Evolutionary conservation across 2,888 invertebrate genomes (phyloP).

Genomic region (Meteorus cinctellus): DNA sequence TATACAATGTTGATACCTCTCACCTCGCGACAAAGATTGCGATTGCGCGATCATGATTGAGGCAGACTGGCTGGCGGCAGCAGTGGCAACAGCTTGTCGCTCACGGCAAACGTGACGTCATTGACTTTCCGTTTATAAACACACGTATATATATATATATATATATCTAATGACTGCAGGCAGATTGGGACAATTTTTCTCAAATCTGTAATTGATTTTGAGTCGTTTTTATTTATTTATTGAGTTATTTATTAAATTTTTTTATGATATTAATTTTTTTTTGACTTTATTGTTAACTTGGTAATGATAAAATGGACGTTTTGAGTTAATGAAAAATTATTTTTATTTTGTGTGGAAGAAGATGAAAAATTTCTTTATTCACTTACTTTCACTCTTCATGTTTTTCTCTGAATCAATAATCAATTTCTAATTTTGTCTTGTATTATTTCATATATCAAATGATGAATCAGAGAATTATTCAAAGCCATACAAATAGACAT

Average conservation of each 20-base stretch:
- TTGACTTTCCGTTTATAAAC: constrained; percentile 47
- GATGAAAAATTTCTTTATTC: not conserved
- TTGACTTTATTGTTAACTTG: no score
- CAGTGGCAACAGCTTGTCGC: constrained; percentile 53
- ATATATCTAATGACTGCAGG: not conserved
- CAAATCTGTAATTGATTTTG: no score
- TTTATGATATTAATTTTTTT: no score
- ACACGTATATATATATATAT: not conserved
- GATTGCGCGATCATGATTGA: constrained; percentile 53
- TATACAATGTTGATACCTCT: constrained; percentile 20
- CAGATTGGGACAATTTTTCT: not conserved
- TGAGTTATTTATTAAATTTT: no score
- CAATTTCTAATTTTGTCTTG: not conserved
- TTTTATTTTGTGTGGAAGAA: no score
- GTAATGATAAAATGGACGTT: no score
- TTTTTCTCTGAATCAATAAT: not conserved
- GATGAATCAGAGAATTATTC: constrained; percentile 11
- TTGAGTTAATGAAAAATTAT: no score
- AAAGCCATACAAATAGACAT: not conserved
- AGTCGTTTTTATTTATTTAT: no score
- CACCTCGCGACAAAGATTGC: constrained; percentile 53
- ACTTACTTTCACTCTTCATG: not conserved
- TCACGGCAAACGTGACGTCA: constrained; percentile 62
- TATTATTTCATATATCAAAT: not conserved
- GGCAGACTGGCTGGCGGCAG: constrained; percentile 64